Conservation (phyloP, 2,113 vertebrate genomes). For the Polypterus bichir region DNA sequence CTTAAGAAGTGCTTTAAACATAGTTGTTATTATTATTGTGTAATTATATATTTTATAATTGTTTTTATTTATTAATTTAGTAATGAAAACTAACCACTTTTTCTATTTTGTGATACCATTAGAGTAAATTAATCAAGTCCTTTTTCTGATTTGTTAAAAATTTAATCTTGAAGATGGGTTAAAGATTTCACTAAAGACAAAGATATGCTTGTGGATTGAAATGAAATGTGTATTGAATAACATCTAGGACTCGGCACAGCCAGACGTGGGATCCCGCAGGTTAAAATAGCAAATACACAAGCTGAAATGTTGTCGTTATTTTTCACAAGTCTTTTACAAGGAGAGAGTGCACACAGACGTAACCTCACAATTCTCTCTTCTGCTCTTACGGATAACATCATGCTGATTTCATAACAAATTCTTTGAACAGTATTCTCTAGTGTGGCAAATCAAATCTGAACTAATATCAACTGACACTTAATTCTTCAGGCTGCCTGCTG, state of each 20-base stretch:
- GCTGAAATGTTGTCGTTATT: constrained; percentile 36
- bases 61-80: no score
- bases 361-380: constrained; percentile 51
- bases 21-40: no score
- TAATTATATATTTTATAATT: no score
- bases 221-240: constrained; percentile 32
- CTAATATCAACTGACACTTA: constrained; percentile 96
- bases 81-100: no score
- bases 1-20: no score
- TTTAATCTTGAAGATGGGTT: no score
- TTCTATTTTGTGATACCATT: no score
- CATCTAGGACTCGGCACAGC: constrained; percentile 32
- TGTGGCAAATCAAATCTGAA: constrained; percentile 82
- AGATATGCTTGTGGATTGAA: constrained; percentile 33
- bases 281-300: constrained; percentile 45
- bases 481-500: constrained; percentile 74
- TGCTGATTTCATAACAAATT: constrained; percentile 56
- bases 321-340: constrained; percentile 39
- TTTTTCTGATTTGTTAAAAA: no score
- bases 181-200: no score
- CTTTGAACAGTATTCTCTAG: constrained; percentile 77
- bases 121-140: no score
- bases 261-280: constrained; percentile 53
- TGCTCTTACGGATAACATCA: constrained; percentile 66
- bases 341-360: constrained; percentile 40